Evolutionary conservation across 2,888 invertebrate species (phyloP).

Genomic region (Caenorhabditis macrosperma): DNA sequence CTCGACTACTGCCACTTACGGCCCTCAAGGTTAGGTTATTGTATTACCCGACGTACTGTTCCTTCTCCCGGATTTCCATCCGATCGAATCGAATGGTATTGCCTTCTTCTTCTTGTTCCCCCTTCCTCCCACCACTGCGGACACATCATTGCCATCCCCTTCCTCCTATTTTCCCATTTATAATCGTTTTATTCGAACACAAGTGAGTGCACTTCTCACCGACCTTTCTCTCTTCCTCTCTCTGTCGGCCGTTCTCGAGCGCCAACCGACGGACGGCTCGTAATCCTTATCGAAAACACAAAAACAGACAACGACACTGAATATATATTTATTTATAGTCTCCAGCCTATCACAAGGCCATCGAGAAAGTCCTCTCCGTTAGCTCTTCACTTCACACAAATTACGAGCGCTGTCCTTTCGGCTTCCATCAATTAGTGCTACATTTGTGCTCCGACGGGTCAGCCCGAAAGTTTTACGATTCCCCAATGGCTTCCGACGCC

Average conservation of each 20-base stretch:
- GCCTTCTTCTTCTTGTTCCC: background rate
- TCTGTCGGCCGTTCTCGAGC: background rate
- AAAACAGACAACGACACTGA: background rate
- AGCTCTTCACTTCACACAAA: background rate
- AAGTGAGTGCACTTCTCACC: slow-evolving; percentile 4
- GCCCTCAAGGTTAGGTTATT: slow-evolving; percentile 48
- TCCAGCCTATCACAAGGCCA: background rate
- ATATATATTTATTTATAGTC: slow-evolving; percentile 2
- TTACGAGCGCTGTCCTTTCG: background rate
- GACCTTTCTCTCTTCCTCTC: background rate
- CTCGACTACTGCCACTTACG: slow-evolving; percentile 31
- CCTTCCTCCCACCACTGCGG: background rate
- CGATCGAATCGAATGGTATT: background rate
- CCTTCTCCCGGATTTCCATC: slow-evolving; percentile 7
- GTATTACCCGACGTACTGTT: slow-evolving; percentile 11
- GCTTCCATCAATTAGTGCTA: slow-evolving; percentile 2
- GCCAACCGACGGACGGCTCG: background rate
- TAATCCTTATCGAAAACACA: slow-evolving; percentile 26
- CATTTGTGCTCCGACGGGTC: background rate
- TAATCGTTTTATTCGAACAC: slow-evolving; percentile 23
- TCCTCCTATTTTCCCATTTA: slow-evolving; percentile 8
- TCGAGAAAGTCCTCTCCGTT: no score
- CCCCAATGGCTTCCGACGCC: slow-evolving; percentile 11
- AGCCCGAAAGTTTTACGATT: slow-evolving; percentile 20
- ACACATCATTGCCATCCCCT: slow-evolving; percentile 7